Conservation (phyloP, 2,888 invertebrate genomes). For the Amitus sp. region DNA sequence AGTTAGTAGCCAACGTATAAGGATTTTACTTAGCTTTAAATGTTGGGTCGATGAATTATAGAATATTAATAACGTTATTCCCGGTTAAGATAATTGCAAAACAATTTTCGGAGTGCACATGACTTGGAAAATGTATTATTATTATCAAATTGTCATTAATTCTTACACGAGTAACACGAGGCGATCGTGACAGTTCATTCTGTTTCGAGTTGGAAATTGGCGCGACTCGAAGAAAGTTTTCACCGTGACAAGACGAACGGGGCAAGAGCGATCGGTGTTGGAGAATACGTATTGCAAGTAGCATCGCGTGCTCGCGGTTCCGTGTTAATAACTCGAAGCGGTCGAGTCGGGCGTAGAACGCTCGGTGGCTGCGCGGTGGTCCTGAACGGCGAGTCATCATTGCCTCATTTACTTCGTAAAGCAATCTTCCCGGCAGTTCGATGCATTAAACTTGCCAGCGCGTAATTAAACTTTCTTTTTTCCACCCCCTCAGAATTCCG, state of each 20-base stretch:
- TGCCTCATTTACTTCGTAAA: constrained; percentile 63
- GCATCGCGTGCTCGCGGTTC: constrained; percentile 41
- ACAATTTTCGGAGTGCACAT: too few relatives aligned
- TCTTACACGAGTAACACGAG: too few relatives aligned
- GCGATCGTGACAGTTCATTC: too few relatives aligned
- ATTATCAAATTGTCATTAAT: too few relatives aligned
- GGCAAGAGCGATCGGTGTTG: constrained; percentile 9
- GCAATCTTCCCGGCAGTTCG: constrained; percentile 58
- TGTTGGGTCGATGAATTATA: too few relatives aligned
- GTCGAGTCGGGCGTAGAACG: constrained; percentile 36
- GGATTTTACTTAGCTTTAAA: too few relatives aligned
- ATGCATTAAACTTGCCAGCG: constrained; percentile 60
- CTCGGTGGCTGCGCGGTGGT: constrained; percentile 57
- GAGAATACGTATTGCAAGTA: constrained; percentile 25
- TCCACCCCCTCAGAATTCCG: too few relatives aligned
- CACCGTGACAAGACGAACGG: background rate
- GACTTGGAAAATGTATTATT: too few relatives aligned
- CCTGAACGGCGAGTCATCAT: constrained; percentile 62
- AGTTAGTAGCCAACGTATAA: too few relatives aligned
- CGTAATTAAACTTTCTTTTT: constrained; percentile 60
- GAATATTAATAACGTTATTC: too few relatives aligned
- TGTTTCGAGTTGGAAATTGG: too few relatives aligned
- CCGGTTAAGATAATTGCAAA: too few relatives aligned
- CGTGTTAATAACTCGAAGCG: constrained; percentile 54
- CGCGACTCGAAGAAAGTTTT: background rate